Percentiles rank a stretch among this genome's conserved stretches.
Conservation (phyloP, 2,888 invertebrate species). For the Cephonodes hylas region DNA sequence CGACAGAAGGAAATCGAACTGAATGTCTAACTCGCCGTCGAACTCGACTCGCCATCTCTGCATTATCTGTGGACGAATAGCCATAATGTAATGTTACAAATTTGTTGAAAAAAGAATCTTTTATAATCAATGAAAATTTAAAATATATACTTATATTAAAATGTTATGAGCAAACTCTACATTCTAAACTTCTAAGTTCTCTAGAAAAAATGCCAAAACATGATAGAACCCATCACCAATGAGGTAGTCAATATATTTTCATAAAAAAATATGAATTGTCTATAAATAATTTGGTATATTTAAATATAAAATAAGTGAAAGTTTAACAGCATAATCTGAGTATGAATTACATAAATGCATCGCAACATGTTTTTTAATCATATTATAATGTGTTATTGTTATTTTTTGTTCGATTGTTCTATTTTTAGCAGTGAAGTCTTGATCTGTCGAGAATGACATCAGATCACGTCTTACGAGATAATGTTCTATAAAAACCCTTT, state of each 20-base stretch:
- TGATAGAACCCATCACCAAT: too few species aligned
- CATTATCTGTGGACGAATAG: constrained; percentile 80
- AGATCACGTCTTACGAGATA: not conserved
- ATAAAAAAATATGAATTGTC: too few species aligned
- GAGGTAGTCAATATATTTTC: too few species aligned
- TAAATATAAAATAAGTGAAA: too few species aligned
- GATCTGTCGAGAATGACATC: constrained; percentile 1
- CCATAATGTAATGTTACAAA: constrained; percentile 9
- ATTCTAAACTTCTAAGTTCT: too few species aligned
- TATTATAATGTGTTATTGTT: not conserved
- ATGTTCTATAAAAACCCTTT: not conserved
- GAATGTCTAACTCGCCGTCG: constrained; percentile 85
- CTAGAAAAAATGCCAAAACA: too few species aligned
- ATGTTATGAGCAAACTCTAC: too few species aligned
- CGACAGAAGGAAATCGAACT: constrained; percentile 90
- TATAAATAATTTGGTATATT: too few species aligned
- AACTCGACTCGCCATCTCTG: constrained; percentile 86
- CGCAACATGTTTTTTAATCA: not conserved
- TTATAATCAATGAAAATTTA: too few species aligned
- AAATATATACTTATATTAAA: too few species aligned
- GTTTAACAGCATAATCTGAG: too few species aligned
- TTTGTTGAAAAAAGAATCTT: too few species aligned
- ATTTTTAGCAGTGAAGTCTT: constrained; percentile 3
- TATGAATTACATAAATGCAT: not conserved
- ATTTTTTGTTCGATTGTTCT: not conserved